Percentiles rank a stretch among this genome's conserved stretches.
Evolutionary conservation across 2,797 vertebrate species (phyloP).

Genomic region (Parambassis ranga): DNA sequence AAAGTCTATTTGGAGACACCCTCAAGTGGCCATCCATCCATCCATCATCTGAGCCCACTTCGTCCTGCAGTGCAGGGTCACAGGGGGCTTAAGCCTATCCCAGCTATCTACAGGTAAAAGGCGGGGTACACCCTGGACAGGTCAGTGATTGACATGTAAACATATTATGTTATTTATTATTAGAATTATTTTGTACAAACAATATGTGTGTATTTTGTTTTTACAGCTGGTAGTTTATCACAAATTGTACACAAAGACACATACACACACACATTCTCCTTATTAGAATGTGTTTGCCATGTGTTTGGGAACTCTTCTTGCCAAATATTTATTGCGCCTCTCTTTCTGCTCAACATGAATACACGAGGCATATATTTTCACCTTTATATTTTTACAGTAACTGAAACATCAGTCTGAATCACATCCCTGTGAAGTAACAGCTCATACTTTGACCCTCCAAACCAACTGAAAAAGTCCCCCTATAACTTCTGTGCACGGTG

Average conservation of each 20-base stretch:
- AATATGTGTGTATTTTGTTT: constrained; percentile 2
- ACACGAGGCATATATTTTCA: constrained; percentile 57
- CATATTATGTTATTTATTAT: too few species aligned
- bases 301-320: constrained; percentile 36
- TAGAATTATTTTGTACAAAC: too few species aligned
- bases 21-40: too few species aligned
- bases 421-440: constrained; percentile 55
- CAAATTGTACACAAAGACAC: not conserved
- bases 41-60: too few species aligned
- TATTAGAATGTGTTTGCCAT: constrained; percentile 63
- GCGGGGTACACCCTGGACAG: too few species aligned
- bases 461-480: constrained; percentile 49
- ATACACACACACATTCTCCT: constrained; percentile 2
- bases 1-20: too few species aligned
- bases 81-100: too few species aligned
- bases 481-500: constrained; percentile 49
- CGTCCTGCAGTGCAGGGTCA: too few species aligned
- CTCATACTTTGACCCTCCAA: constrained; percentile 49
- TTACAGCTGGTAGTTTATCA: constrained; percentile 10
- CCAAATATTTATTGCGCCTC: constrained; percentile 48
- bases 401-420: constrained; percentile 48
- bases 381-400: constrained; percentile 45
- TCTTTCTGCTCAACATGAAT: constrained; percentile 49
- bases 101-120: too few species aligned
- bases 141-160: too few species aligned